Conservation (phyloP, 2,888 invertebrate genomes). For the Campoplex nolae region DNA sequence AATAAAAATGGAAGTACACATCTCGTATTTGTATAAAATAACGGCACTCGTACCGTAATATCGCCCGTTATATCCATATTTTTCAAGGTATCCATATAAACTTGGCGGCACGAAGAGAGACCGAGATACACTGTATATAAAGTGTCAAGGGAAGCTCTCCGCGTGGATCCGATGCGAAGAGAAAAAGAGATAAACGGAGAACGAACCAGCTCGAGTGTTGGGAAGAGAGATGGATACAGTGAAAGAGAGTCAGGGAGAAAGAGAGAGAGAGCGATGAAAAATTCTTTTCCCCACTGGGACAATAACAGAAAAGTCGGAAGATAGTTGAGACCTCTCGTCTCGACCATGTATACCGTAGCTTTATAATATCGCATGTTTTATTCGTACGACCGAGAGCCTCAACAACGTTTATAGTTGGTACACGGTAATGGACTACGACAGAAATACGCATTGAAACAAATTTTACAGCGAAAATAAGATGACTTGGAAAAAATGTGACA, state of each 20-base stretch:
- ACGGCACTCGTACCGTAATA: slow-evolving; percentile 48
- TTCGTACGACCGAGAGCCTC: slow-evolving; percentile 46
- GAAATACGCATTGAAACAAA: neutral
- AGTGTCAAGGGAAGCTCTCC: slow-evolving; percentile 59
- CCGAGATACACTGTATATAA: slow-evolving; percentile 21
- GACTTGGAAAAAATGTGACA: neutral
- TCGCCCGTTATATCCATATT: slow-evolving; percentile 47
- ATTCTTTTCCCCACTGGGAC: slow-evolving; percentile 65
- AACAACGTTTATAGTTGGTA: slow-evolving; percentile 47
- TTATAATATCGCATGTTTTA: slow-evolving; percentile 64
- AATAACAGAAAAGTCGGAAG: slow-evolving; percentile 64
- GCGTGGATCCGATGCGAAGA: neutral
- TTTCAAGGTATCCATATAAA: slow-evolving; percentile 37
- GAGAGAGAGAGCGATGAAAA: slow-evolving; percentile 34
- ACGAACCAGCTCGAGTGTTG: neutral
- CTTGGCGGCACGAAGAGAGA: slow-evolving; percentile 33
- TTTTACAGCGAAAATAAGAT: neutral
- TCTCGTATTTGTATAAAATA: slow-evolving; percentile 52
- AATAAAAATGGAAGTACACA: slow-evolving; percentile 45
- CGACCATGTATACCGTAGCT: slow-evolving; percentile 31
- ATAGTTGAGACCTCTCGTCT: slow-evolving; percentile 50
- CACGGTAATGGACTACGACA: slow-evolving; percentile 17
- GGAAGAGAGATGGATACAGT: neutral
- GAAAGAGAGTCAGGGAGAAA: neutral
- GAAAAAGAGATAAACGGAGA: slow-evolving; percentile 16